Base-by-base conservation (phyloP, 1,140 invertebrate species). In the Drosophila sp. region DNA sequence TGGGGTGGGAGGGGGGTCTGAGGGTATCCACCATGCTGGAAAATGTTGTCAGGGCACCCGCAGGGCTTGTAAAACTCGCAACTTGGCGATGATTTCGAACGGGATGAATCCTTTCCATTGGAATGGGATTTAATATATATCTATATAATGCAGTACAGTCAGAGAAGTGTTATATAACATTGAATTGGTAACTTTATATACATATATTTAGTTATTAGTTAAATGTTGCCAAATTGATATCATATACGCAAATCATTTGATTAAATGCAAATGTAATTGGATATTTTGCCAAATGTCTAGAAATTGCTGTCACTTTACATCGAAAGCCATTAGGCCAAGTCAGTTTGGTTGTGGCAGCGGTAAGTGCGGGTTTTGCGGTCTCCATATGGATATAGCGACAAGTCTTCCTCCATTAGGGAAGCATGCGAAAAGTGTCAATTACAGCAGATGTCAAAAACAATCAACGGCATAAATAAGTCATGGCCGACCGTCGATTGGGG, bases 351-450 rank as follows among this genome's bases (percentile, higher is more conserved):
- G 30, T 38, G 11, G 23, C 35, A 38, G n/a, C 3, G 38, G 33
- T 70, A 66, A 76, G 66, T 76, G 73, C 76, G 73, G 73, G 65
- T 70, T 70, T 32, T 76, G 73, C 54, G 72, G 72, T 61, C 64
- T 66, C 56, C 8, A 10, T 25, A 25, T 25, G 27, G 23, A 50
- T 50, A 50, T 27, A 50, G 38, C 62, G 47, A 76, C 50, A 44
- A 56, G 66, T 70, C 74, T 60, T 54, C 41, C 73, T 70, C 73
- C 73, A 76, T 76, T 76, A 76, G 66, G 44, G 44, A n/a, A 60
- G 63, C 75, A 76, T 86, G 75, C 79, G 69, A 86, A 87, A 87
- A 79, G 84, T 87, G 84, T 89, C 83, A 87, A 72, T 89, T 87
- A 72, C 79, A 76, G 63, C 70, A 74, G 76, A 83, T 89, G 83